Percentiles rank a stretch among this genome's conserved stretches.
phyloP scores from a whole-genome alignment of 2,888 invertebrate genomes.

The Automeris io region DNA sequence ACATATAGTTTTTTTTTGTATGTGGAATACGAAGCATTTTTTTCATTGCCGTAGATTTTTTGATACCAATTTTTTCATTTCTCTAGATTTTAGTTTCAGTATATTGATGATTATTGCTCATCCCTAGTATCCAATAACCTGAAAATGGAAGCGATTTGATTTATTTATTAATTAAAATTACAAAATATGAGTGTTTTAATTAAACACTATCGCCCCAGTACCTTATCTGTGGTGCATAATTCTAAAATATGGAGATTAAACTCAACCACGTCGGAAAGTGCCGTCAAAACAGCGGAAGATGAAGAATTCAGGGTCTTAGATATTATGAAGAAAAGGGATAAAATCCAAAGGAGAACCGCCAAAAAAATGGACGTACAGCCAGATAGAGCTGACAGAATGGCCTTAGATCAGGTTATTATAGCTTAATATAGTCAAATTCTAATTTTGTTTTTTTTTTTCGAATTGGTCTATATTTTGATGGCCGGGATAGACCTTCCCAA shows the following conservation, averaged over 20 bases:
- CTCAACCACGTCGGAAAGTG: constrained; percentile 45
- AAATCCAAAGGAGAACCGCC: constrained; percentile 31
- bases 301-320: constrained; percentile 74
- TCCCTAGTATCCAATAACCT: too few species aligned
- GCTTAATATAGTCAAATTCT: neutral
- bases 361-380: constrained; percentile 54
- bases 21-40: too few species aligned
- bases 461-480: too few species aligned
- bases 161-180: constrained; percentile 13
- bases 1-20: too few species aligned
- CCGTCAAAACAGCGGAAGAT: constrained; percentile 42
- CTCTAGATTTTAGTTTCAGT: too few species aligned
- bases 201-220: constrained; percentile 41
- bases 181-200: constrained; percentile 60
- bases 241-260: constrained; percentile 55
- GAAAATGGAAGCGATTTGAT: constrained; percentile 27
- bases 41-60: too few species aligned
- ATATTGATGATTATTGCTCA: too few species aligned
- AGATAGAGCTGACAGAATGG: constrained; percentile 62
- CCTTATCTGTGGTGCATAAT: constrained; percentile 34
- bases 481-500: too few species aligned
- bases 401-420: constrained; percentile 53
- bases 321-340: constrained; percentile 57
- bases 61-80: too few species aligned
- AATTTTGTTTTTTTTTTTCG: too few species aligned